Evolutionary conservation across 2,888 invertebrate species (phyloP), one percentile per base, ranked within the genome.

Genomic region (Clitarchus hookeri): DNA sequence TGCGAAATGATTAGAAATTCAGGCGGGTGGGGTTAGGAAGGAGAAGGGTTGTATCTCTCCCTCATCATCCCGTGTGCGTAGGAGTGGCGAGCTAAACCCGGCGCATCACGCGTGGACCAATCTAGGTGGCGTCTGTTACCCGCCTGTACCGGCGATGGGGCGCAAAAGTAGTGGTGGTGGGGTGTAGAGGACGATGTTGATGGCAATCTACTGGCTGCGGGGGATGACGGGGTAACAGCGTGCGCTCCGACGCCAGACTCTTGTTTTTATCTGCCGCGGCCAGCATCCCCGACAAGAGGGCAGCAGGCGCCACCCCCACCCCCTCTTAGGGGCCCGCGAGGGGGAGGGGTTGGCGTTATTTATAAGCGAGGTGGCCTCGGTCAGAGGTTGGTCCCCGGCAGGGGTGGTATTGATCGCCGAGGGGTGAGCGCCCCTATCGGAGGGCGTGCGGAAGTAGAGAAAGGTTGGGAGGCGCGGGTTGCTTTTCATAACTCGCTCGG

Each of bases 401-500:
- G 65, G 65, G 65, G 65, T n/a, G 19, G 65, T 65, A 65, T 65
- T 65, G 65, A 65, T 65, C 65, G 65, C n/a, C 19, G 65, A 65
- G 8, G 16, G 65, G 65, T 11, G 65, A 16, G 65, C 65, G 16
- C 65, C 65, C 65, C 65, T 65, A 23, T 65, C 19, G 65, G 65
- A 23, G 65, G 65, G 65, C 13, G 65, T 13, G 65, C 65, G 16
- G n/a, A 16, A n/a, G 8, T 8, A 65, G 2, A 0, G 65, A 3
- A 23, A 6, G 23, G n/a, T 6, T 8, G 65, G 0, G 65, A 23
- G 23, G 65, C 1, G 23, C 1, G n/a, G 19, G 65, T n/a, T 65
- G 65, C 65, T 65, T 65, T 65, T 65, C 65, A 65, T 65, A 65
- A 65, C 65, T 65, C 65, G 65, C 65, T 65, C 65, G 65, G 65